Percentiles rank a stretch among this genome's conserved stretches.
phyloP scores from a whole-genome alignment of 2,113 vertebrate species.

The Anguilla rostrata region DNA sequence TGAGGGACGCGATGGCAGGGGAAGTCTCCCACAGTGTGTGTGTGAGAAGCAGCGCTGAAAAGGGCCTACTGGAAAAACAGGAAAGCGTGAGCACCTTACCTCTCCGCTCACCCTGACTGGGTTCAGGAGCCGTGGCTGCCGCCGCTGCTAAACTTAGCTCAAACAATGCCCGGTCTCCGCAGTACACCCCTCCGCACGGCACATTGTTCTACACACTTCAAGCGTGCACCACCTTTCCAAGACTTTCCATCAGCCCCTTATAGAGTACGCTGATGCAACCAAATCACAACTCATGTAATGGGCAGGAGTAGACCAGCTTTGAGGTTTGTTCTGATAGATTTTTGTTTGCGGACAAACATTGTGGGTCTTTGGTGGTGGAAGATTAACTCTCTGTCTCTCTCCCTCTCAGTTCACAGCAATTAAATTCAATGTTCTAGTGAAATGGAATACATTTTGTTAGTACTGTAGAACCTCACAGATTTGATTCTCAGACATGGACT shows the following conservation, averaged over 20 bases:
- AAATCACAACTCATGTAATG: neutral
- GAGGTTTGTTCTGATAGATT: neutral
- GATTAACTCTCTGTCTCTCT: neutral
- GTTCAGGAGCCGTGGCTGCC: neutral
- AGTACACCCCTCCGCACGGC: neutral
- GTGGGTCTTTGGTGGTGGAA: neutral
- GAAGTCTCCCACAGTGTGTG: neutral
- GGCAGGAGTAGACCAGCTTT: neutral
- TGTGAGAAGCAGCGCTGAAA: neutral
- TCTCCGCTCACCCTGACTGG: neutral
- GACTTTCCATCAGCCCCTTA: neutral
- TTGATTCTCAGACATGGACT: no score
- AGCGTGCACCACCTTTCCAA: neutral
- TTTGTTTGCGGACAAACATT: neutral
- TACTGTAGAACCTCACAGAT: no score
- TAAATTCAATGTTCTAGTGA: neutral
- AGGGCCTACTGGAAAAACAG: neutral
- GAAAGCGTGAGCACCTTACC: neutral
- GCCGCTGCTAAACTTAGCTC: slow-evolving; percentile 1
- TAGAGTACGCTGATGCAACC: neutral
- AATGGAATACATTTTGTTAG: neutral
- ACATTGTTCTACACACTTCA: slow-evolving; percentile 4
- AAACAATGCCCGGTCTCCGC: neutral
- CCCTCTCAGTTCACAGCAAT: neutral
- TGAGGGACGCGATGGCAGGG: neutral